Percentiles rank a stretch among this genome's conserved stretches.
phyloP scores from a whole-genome alignment of 2,113 vertebrate genomes.

The Periophthalmus modestus region DNA sequence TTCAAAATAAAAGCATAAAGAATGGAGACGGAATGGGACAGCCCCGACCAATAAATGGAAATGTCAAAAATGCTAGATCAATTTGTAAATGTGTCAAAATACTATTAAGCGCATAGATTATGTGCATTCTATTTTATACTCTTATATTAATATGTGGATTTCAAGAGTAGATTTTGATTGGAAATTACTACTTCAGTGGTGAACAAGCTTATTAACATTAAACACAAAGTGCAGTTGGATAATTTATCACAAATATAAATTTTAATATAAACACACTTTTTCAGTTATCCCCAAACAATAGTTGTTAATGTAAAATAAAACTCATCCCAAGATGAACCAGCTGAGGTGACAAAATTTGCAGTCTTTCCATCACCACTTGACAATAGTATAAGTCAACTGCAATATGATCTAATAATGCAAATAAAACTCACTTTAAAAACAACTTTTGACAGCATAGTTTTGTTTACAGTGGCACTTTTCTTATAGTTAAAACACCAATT shows the following conservation, averaged over 20 bases:
- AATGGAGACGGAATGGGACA: background rate
- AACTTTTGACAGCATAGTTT: background rate
- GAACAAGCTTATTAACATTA: background rate
- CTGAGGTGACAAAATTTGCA: slow-evolving; percentile 6
- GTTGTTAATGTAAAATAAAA: background rate
- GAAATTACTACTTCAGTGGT: background rate
- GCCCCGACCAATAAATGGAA: background rate
- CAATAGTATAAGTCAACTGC: background rate
- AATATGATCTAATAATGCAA: slow-evolving; percentile 9
- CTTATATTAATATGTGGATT: background rate
- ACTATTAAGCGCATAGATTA: background rate
- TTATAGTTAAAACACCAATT: slow-evolving; percentile 1
- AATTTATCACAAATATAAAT: slow-evolving; percentile 33
- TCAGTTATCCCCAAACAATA: slow-evolving; percentile 6
- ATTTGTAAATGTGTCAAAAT: too few relatives aligned
- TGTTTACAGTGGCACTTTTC: slow-evolving; percentile 25
- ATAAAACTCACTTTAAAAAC: background rate
- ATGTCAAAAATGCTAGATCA: background rate
- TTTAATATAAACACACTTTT: slow-evolving; percentile 32
- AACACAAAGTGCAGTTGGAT: background rate
- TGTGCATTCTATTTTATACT: background rate
- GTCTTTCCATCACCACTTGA: slow-evolving; percentile 48
- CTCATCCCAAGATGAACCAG: slow-evolving; percentile 22
- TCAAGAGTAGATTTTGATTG: background rate
- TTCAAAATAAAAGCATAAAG: slow-evolving; percentile 7